Conservation (phyloP, 2,113 vertebrate genomes). For the Pelmatolapia mariae region DNA sequence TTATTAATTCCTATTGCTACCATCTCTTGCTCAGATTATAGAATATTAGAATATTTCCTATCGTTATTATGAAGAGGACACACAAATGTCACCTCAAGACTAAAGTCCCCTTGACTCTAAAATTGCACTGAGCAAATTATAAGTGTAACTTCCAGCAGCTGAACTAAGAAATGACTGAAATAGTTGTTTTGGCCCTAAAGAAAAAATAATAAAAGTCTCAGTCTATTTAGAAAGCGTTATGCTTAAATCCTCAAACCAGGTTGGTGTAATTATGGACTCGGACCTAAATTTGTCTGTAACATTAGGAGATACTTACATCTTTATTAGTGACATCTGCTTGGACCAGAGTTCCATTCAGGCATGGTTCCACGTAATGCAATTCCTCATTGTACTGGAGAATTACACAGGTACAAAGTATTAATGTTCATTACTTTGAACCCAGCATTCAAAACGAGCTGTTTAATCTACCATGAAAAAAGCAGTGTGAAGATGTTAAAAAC, state of each 20-base stretch:
- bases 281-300: not conserved
- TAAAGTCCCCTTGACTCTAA: not conserved
- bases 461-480: not conserved
- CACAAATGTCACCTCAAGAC: not conserved
- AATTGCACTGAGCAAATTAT: not conserved
- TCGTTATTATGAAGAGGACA: not conserved
- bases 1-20: not conserved
- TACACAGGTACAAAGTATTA: not conserved
- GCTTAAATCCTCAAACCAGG: not conserved
- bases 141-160: not conserved
- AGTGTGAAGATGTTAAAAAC: not conserved
- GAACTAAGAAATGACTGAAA: not conserved
- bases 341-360: conserved; percentile 93
- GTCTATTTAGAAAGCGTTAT: not conserved
- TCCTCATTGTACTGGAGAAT: conserved; percentile 90
- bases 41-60: not conserved
- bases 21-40: not conserved
- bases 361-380: conserved; percentile 92
- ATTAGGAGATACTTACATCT: conserved; percentile 78
- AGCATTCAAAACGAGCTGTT: not conserved
- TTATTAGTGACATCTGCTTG: conserved; percentile 97
- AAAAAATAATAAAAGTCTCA: not conserved
- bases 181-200: not conserved
- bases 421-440: not conserved
- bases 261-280: not conserved